These are phyloP conservation scores for Halisarca cf. caerulea DNA, from an alignment of 37 sponge, comb jelly and placozoan species.

Conservation along the genomic window DNA sequence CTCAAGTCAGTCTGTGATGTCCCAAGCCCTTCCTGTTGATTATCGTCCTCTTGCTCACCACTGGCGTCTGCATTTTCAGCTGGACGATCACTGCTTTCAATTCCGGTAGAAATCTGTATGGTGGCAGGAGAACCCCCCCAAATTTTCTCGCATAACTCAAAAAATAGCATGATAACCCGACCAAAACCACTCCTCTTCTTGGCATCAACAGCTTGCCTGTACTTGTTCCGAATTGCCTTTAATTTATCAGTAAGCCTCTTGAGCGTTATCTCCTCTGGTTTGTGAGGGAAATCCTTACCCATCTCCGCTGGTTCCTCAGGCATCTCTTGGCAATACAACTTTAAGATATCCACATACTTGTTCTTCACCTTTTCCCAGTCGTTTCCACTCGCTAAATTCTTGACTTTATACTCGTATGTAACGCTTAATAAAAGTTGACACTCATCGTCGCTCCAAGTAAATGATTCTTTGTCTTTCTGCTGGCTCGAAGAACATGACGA, in stretches of 20 bases:
- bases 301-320: background rate
- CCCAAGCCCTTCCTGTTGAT: background rate
- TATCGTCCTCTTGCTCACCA: background rate
- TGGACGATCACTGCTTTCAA: background rate
- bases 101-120: background rate
- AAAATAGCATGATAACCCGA: background rate
- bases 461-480: no score
- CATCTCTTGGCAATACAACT: background rate
- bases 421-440: no score
- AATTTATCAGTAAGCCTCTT: background rate
- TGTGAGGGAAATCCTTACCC: background rate
- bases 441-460: no score
- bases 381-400: no score
- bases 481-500: no score
- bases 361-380: no score
- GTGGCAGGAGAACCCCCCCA: no score
- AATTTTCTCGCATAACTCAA: no score
- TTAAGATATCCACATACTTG: background rate
- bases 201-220: constrained; percentile 12
- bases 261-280: background rate
- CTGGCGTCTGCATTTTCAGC: background rate
- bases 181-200: background rate
- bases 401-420: no score
- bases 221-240: constrained; percentile 15
- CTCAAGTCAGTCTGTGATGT: background rate